Percentiles rank a stretch among this genome's conserved stretches.
Conservation (phyloP, 2,888 invertebrate genomes). For the Pocota personata region DNA sequence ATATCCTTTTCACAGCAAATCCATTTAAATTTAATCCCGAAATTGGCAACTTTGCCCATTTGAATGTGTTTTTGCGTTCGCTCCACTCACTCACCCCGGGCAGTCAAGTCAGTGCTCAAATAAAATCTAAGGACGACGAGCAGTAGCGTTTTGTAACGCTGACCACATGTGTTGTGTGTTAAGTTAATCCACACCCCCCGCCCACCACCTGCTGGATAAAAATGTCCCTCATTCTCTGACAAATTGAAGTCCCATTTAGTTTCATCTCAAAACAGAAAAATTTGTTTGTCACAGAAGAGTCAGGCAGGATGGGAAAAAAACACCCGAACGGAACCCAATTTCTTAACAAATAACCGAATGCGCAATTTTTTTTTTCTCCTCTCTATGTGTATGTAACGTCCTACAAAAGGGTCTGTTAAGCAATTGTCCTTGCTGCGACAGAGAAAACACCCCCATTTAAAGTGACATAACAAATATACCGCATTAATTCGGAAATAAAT, state of each 20-base stretch:
- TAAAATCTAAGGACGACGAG: conserved; percentile 12
- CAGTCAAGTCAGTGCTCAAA: conserved; percentile 5
- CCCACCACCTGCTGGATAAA: conserved; percentile 30
- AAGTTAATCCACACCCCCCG: conserved; percentile 47
- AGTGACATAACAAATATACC: conserved; percentile 71
- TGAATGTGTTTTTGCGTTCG: conserved; percentile 36
- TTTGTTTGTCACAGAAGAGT: conserved; percentile 60
- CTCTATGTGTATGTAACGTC: conserved; percentile 19
- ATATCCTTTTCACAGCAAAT: conserved; percentile 66
- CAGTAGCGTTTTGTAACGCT: conserved; percentile 36
- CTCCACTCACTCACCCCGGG: neutral
- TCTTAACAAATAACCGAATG: conserved; percentile 68
- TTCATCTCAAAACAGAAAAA: conserved; percentile 58
- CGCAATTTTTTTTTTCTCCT: conserved; percentile 34
- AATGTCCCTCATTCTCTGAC: conserved; percentile 63
- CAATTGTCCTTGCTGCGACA: conserved; percentile 62
- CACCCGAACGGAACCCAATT: conserved; percentile 47
- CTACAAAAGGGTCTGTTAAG: conserved; percentile 57
- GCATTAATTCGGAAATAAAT: conserved; percentile 70
- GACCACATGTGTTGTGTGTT: conserved; percentile 68
- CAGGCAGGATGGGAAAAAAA: neutral
- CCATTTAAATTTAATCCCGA: conserved; percentile 71
- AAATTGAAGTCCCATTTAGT: conserved; percentile 67
- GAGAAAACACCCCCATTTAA: conserved; percentile 66
- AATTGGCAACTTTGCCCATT: conserved; percentile 71